Evolutionary conservation across 2,113 vertebrate species (phyloP).

Genomic region (Papio anubis): DNA sequence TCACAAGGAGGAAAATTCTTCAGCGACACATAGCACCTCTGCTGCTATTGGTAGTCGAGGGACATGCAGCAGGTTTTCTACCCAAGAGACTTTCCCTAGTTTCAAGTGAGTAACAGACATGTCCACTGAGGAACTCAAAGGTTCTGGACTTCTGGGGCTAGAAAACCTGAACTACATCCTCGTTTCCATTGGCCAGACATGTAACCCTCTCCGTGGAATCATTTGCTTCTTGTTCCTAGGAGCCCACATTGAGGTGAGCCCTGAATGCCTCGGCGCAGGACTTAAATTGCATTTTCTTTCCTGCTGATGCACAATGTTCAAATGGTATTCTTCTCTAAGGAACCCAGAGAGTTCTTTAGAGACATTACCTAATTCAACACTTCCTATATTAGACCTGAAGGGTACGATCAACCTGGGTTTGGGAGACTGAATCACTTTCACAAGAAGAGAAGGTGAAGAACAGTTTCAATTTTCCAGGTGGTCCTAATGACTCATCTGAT

Average conservation of each 20-base stretch:
- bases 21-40: too few species aligned
- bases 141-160: not conserved
- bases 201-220: not conserved
- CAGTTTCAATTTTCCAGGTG: not conserved
- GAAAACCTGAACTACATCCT: not conserved
- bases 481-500: not conserved
- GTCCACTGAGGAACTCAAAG: not conserved
- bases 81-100: not conserved
- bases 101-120: not conserved
- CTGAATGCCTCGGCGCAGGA: not conserved
- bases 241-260: not conserved
- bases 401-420: not conserved
- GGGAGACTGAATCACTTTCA: not conserved
- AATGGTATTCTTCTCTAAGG: not conserved
- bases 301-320: not conserved
- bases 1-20: not conserved
- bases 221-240: not conserved
- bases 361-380: not conserved
- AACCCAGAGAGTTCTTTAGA: constrained; percentile 24
- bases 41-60: not conserved
- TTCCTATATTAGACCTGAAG: not conserved
- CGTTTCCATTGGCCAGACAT: not conserved
- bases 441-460: not conserved
- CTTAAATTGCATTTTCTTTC: not conserved
- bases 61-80: not conserved